Percentiles rank a stretch among this genome's conserved stretches.
Conservation (phyloP, 2,888 invertebrate genomes). For the Drosophila helvetica region DNA sequence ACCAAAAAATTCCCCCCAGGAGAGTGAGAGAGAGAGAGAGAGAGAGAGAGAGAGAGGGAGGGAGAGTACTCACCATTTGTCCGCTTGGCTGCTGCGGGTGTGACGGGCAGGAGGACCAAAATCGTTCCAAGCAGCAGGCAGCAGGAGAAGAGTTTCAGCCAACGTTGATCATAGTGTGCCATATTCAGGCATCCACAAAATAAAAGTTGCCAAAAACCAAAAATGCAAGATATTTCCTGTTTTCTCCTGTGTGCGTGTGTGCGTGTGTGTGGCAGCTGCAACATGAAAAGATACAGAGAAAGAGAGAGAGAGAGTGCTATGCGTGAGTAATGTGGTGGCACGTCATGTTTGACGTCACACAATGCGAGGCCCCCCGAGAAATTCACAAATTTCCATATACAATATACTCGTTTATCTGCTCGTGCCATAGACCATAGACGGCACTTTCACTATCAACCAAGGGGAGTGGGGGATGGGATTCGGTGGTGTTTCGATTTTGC, state of each 20-base stretch:
- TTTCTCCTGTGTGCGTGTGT: constrained; percentile 18
- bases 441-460: constrained; percentile 64
- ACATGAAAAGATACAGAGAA: constrained; percentile 47
- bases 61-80: constrained; percentile 67
- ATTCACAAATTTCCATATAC: constrained; percentile 59
- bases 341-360: constrained; percentile 70
- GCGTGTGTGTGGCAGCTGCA: constrained; percentile 50
- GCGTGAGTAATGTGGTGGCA: constrained; percentile 40
- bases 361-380: constrained; percentile 45
- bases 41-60: background rate
- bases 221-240: constrained; percentile 60
- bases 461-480: background rate
- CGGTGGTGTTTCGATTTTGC: background rate
- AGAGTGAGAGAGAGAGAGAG: no score
- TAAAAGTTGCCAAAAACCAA: constrained; percentile 62
- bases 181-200: constrained; percentile 68
- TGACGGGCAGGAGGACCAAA: constrained; percentile 45
- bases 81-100: constrained; percentile 67
- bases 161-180: constrained; percentile 81
- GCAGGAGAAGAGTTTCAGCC: constrained; percentile 72
- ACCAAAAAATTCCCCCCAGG: background rate
- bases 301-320: constrained; percentile 9
- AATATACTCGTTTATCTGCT: constrained; percentile 35
- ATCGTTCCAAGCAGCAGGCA: constrained; percentile 43
- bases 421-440: constrained; percentile 47